phyloP scores from a whole-genome alignment of 1,140 invertebrate species.

The Monochamus saltuarius region DNA sequence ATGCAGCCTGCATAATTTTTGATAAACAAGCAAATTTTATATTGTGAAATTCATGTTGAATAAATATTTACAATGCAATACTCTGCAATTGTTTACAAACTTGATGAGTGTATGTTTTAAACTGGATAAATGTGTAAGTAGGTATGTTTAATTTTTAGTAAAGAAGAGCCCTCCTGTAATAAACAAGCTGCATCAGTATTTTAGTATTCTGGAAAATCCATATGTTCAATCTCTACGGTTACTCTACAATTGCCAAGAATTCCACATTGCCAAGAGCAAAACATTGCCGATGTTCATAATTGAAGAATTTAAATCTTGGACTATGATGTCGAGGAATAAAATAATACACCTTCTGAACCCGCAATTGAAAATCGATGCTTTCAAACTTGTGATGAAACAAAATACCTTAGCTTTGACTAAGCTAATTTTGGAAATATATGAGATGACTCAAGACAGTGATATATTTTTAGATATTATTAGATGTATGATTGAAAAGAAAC shows the following conservation, averaged over 20 bases:
- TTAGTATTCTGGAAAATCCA: conserved; percentile 56
- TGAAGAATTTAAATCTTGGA: conserved; percentile 60
- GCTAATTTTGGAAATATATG: conserved; percentile 56
- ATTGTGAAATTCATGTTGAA: too few species aligned
- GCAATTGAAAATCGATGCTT: conserved; percentile 62
- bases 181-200: conserved; percentile 55
- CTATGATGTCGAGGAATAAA: conserved; percentile 40
- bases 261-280: conserved; percentile 58
- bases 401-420: conserved; percentile 57
- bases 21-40: too few species aligned
- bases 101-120: too few species aligned
- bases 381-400: conserved; percentile 60
- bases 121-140: too few species aligned
- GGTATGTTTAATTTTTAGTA: conserved; percentile 48
- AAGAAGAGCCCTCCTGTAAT: conserved; percentile 58
- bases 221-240: conserved; percentile 58
- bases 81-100: too few species aligned
- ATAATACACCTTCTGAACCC: conserved; percentile 52
- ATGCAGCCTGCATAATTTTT: too few species aligned
- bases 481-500: conserved; percentile 55
- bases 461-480: conserved; percentile 58
- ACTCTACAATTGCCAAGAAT: conserved; percentile 60
- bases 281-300: conserved; percentile 60
- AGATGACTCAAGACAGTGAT: conserved; percentile 56
- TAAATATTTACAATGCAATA: too few species aligned